Conservation (phyloP, 2,113 vertebrate species). For the Psilopogon haemacephalus region DNA sequence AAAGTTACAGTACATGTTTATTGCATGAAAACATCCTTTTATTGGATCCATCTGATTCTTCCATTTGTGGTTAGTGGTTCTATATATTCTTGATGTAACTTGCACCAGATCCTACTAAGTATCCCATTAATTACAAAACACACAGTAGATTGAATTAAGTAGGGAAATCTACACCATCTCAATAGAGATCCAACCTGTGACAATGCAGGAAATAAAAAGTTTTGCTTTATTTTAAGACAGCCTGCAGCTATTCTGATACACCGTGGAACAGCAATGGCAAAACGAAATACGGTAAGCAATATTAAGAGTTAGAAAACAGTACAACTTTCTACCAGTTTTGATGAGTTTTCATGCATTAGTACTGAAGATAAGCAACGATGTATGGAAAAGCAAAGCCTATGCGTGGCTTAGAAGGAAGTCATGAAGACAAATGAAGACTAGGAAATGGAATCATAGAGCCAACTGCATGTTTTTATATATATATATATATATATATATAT, state of each 20-base stretch:
- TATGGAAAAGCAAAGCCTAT: neutral
- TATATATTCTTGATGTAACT: constrained; percentile 41
- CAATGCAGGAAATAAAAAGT: neutral
- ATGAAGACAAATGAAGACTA: constrained; percentile 7
- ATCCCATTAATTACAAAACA: constrained; percentile 43
- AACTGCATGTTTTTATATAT: constrained; percentile 9
- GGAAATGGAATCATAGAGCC: neutral
- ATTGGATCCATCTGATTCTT: constrained; percentile 38
- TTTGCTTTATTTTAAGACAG: constrained; percentile 24
- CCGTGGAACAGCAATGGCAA: neutral
- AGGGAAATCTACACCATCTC: constrained; percentile 5
- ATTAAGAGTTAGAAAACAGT: neutral
- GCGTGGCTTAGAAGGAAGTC: neutral
- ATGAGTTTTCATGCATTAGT: constrained; percentile 26
- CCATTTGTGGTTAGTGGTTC: constrained; percentile 43
- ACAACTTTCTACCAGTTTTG: neutral
- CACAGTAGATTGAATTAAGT: constrained; percentile 29
- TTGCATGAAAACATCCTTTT: constrained; percentile 74
- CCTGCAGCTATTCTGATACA: neutral
- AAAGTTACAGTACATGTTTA: constrained; percentile 73
- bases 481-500: no score
- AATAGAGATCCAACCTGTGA: neutral
- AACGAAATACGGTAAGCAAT: constrained; percentile 15
- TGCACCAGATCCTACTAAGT: constrained; percentile 3
- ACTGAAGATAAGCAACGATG: neutral